A percentile compares a stretch with the other conserved stretches of the same genome.
Evolutionary conservation across 2,113 vertebrate genomes (phyloP).

Genomic region (Percina caprodes): DNA sequence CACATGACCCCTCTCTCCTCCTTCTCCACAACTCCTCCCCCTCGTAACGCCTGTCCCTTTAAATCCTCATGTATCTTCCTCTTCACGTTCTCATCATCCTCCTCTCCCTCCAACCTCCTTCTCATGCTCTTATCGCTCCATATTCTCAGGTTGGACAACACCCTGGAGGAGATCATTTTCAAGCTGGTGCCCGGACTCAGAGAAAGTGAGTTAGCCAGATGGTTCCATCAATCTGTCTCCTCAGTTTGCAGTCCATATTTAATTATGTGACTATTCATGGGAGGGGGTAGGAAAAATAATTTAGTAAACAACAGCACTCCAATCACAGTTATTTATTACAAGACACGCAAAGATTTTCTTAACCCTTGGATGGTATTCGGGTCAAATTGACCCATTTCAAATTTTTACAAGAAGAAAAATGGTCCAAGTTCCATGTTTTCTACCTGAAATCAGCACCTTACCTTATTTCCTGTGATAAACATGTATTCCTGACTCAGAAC

Average conservation of each 20-base stretch:
- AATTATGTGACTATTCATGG: constrained; percentile 18
- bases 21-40: neutral
- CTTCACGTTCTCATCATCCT: neutral
- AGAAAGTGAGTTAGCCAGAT: constrained; percentile 89
- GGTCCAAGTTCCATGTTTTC: too few species aligned
- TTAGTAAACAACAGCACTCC: neutral
- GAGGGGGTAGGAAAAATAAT: neutral
- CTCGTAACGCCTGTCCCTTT: neutral
- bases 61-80: too few species aligned
- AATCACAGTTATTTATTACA: neutral
- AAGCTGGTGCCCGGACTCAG: constrained; percentile 96
- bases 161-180: constrained; percentile 99
- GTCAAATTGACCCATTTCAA: too few species aligned
- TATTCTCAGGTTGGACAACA: constrained; percentile 93
- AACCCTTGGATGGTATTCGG: too few species aligned
- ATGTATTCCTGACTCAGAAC: too few species aligned
- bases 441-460: too few species aligned
- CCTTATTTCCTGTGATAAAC: too few species aligned
- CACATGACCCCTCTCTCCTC: neutral
- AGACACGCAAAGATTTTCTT: neutral
- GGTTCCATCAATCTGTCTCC: constrained; percentile 36
- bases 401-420: too few species aligned
- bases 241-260: constrained; percentile 14
- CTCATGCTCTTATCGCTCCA: neutral
- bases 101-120: neutral